Conservation (phyloP, 2,888 invertebrate genomes). For the Barypeithes pellucidus region DNA sequence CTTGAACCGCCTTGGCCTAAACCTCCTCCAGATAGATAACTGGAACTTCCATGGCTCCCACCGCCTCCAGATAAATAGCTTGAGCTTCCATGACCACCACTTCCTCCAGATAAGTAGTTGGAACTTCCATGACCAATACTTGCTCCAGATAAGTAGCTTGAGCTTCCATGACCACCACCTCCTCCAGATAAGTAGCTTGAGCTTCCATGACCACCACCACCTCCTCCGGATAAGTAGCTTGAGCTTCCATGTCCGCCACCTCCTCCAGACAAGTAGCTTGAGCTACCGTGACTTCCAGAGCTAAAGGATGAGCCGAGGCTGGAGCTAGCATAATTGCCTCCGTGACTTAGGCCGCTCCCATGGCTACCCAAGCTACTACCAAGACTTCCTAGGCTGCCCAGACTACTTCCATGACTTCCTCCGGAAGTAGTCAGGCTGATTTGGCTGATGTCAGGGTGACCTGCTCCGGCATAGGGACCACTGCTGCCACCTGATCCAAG, state of each 20-base stretch:
- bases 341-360: conserved; percentile 27
- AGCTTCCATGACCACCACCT: conserved; percentile 26
- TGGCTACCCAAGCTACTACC: neutral
- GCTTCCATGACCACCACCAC: conserved; percentile 34
- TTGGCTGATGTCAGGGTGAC: conserved; percentile 39
- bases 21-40: conserved; percentile 27
- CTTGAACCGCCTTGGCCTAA: conserved; percentile 28
- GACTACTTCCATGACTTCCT: conserved; percentile 12
- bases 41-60: conserved; percentile 18
- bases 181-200: conserved; percentile 34
- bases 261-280: conserved; percentile 27
- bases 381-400: neutral
- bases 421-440: conserved; percentile 47
- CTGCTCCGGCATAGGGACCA: conserved; percentile 24
- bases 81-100: conserved; percentile 34
- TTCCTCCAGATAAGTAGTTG: conserved; percentile 21
- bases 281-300: conserved; percentile 32
- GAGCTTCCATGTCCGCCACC: conserved; percentile 20
- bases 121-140: conserved; percentile 21
- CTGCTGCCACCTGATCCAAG: conserved; percentile 21
- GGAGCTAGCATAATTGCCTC: conserved; percentile 17
- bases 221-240: conserved; percentile 21
- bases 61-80: conserved; percentile 23
- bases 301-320: neutral
- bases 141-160: conserved; percentile 23